Base-by-base conservation (phyloP, 2,888 invertebrate genomes). In the Reticulitermes lucifugus region DNA sequence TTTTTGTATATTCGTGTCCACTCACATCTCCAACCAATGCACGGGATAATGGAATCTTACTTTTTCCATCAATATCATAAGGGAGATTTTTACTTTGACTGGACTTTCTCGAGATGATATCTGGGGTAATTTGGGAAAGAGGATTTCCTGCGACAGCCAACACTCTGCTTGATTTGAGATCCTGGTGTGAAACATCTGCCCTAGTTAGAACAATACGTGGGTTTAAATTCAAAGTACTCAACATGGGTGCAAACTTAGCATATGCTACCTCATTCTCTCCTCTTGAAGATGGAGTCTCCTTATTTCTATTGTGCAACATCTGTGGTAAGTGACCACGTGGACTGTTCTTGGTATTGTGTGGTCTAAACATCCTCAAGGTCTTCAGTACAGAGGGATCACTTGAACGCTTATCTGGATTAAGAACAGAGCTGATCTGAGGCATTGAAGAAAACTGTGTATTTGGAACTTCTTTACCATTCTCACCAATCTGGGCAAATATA, bases 371-470 rank as follows among this genome's bases (percentile, higher is more conserved):
- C 86, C 93, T 89, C 75, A 93, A 88, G 7, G 92, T 91, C 89
- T 92, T 93, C 5, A 93, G 89, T 10, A 92, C 92, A 25, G 91
- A 91, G 2, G 93, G 93, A 88, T 93, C 92, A 87, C 92, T 91
- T 7, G 79, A 51, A 22, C 90, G 89, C 85, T 90, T 91, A 79
- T 90, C 90, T n/a, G 90, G 89, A 71, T 91, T n/a, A 91, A 88
- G 21, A 55, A 29, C 22, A 43, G 22, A 60, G 6, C 29, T 77
- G 12, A 81, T 73, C 25, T 71, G 25, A 22, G 43, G 43, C 5
- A 70, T 6, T 21, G 70, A 71, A 22, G 71, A 12, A 46, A 80
- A 60, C 80, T 80, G 55, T 22, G 51, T 25, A 80, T 55, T 70
- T 59, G 82, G n/a, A 25, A 77, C 29, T 59, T 83, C 82, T 22